Percentiles rank a stretch among this genome's conserved stretches.
Conservation (phyloP, 2,888 invertebrate species). For the Clanis bilineata region DNA sequence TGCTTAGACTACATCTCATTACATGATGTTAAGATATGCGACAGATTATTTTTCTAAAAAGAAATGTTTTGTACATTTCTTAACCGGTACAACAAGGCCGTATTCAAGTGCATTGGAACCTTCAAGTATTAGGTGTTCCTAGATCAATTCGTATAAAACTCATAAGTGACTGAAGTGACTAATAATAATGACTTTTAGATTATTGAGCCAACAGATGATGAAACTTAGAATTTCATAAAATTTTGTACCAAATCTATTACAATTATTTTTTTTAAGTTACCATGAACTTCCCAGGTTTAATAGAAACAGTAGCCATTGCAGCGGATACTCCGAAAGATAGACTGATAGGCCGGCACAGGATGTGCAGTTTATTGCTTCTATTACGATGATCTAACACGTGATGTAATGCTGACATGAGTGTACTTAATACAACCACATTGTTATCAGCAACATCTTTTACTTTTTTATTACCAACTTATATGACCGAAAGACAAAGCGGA, state of each 20-base stretch:
- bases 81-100: no score
- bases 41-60: background rate
- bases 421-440: background rate
- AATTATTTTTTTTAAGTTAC: no score
- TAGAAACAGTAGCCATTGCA: background rate
- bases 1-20: background rate
- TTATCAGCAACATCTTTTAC: background rate
- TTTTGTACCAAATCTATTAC: no score
- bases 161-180: no score
- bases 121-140: background rate
- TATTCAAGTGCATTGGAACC: background rate
- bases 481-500: no score
- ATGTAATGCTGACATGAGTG: background rate
- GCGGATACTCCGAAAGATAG: background rate
- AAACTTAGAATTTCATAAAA: no score
- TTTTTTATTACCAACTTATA: background rate
- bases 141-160: background rate
- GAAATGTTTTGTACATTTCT: background rate
- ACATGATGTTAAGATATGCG: background rate
- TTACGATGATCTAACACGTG: background rate
- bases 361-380: conserved; percentile 8
- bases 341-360: background rate
- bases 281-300: background rate
- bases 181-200: no score
- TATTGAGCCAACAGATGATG: no score